Conservation (phyloP, 2,888 invertebrate genomes). For the Apoda limacodes region DNA sequence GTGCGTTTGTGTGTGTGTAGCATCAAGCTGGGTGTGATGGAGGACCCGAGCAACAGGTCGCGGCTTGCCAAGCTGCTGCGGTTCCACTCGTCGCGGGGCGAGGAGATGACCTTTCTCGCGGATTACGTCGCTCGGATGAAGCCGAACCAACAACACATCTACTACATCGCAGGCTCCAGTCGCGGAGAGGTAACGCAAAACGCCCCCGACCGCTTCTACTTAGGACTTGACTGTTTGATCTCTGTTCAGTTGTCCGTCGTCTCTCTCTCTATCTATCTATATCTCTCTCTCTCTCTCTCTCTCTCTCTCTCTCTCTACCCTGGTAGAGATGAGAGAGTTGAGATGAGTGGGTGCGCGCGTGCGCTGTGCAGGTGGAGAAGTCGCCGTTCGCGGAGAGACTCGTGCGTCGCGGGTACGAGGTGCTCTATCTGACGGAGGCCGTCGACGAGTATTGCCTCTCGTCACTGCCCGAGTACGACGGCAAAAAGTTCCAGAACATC, state of each 20-base stretch:
- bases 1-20: slow-evolving; percentile 37
- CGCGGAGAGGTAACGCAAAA: slow-evolving; percentile 77
- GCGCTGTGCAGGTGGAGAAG: slow-evolving; percentile 70
- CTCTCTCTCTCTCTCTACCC: not conserved
- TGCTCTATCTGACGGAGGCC: slow-evolving; percentile 93
- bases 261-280: too few relatives aligned
- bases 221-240: too few relatives aligned
- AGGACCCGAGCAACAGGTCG: slow-evolving; percentile 96
- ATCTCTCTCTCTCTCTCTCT: slow-evolving; percentile 57
- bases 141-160: slow-evolving; percentile 93
- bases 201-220: too few relatives aligned
- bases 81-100: slow-evolving; percentile 84
- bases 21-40: slow-evolving; percentile 96
- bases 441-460: slow-evolving; percentile 99
- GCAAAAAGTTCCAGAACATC: slow-evolving; percentile 99
- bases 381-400: slow-evolving; percentile 98
- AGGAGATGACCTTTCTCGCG: slow-evolving; percentile 78
- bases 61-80: slow-evolving; percentile 94
- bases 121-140: slow-evolving; percentile 97
- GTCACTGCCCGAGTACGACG: slow-evolving; percentile 96
- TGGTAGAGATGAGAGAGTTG: too few relatives aligned
- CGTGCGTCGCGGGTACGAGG: slow-evolving; percentile 93
- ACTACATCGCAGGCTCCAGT: slow-evolving; percentile 93
- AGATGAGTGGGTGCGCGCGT: slow-evolving; percentile 28
- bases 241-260: too few relatives aligned